Conservation (phyloP, 2,797 vertebrate species). For the Esox lucius region DNA sequence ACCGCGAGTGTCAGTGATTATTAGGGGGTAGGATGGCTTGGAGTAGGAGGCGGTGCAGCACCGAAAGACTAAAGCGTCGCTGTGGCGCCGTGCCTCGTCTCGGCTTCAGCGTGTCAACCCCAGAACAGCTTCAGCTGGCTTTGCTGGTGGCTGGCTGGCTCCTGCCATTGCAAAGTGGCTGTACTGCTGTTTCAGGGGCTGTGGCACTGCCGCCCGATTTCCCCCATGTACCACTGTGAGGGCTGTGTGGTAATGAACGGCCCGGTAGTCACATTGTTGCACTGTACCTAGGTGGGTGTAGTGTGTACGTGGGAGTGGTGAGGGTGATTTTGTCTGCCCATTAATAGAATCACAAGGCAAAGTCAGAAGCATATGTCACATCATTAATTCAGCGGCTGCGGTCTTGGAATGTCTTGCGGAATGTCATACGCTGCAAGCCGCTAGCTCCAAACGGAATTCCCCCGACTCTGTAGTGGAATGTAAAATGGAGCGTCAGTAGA, state of each 20-base stretch:
- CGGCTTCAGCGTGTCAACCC: constrained; percentile 66
- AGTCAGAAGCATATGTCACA: constrained; percentile 61
- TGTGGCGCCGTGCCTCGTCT: constrained; percentile 44
- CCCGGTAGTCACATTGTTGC: background rate
- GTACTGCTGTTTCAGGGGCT: constrained; percentile 33
- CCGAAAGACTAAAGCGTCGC: constrained; percentile 15
- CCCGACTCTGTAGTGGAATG: constrained; percentile 63
- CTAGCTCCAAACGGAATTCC: constrained; percentile 64
- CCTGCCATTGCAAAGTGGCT: constrained; percentile 34
- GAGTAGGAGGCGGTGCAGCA: constrained; percentile 22
- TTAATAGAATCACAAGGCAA: constrained; percentile 48
- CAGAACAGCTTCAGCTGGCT: constrained; percentile 40
- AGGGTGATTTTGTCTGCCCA: constrained; percentile 43
- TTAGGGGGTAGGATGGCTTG: constrained; percentile 59
- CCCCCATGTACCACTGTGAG: constrained; percentile 34
- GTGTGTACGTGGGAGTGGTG: constrained; percentile 17
- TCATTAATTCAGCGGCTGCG: constrained; percentile 69
- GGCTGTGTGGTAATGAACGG: constrained; percentile 50
- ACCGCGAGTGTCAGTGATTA: constrained; percentile 70
- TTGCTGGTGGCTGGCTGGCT: constrained; percentile 35
- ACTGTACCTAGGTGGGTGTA: background rate
- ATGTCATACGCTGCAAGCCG: constrained; percentile 59
- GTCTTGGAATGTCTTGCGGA: constrained; percentile 62
- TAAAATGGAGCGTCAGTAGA: constrained; percentile 64
- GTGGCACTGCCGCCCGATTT: constrained; percentile 24